These are phyloP conservation scores for Epinephelus fuscoguttatus DNA, from an alignment of 2,113 vertebrate species.

Conservation along the genomic window DNA sequence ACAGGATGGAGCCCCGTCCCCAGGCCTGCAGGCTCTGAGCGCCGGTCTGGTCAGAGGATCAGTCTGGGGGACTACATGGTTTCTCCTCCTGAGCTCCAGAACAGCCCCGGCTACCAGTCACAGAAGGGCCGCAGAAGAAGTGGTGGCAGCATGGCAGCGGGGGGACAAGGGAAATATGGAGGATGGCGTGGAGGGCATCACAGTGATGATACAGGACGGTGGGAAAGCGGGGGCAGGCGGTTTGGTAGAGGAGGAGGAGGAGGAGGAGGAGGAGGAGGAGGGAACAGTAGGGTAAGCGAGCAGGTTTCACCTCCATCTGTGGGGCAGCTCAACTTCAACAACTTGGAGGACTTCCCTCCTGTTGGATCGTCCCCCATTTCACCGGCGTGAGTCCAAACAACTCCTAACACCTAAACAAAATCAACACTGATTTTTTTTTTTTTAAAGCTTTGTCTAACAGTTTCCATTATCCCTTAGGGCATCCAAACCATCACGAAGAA, in stretches of 20 bases:
- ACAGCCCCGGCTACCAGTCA: constrained; percentile 69
- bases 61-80: constrained; percentile 88
- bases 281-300: constrained; percentile 68
- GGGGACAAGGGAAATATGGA: constrained; percentile 70
- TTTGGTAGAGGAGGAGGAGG: constrained; percentile 65
- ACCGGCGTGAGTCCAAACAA: constrained; percentile 82
- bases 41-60: constrained; percentile 82
- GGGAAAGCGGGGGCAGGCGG: constrained; percentile 84
- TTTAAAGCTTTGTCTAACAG: neutral
- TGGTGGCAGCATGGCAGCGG: constrained; percentile 34
- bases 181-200: constrained; percentile 78
- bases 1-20: constrained; percentile 77
- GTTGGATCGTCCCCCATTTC: constrained; percentile 85
- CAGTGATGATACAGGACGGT: constrained; percentile 81
- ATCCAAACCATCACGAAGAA: constrained; percentile 93
- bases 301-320: constrained; percentile 77
- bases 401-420: neutral
- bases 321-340: constrained; percentile 91
- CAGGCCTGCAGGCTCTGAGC: constrained; percentile 82
- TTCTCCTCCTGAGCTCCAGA: constrained; percentile 79
- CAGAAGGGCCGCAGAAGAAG: constrained; percentile 86
- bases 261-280: constrained; percentile 57
- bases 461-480: constrained; percentile 77
- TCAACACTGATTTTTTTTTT: neutral
- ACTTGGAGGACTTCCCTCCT: constrained; percentile 97